These are phyloP conservation scores for Pammene fasciana DNA, from an alignment of 2,888 invertebrate species.

Conservation along the genomic window DNA sequence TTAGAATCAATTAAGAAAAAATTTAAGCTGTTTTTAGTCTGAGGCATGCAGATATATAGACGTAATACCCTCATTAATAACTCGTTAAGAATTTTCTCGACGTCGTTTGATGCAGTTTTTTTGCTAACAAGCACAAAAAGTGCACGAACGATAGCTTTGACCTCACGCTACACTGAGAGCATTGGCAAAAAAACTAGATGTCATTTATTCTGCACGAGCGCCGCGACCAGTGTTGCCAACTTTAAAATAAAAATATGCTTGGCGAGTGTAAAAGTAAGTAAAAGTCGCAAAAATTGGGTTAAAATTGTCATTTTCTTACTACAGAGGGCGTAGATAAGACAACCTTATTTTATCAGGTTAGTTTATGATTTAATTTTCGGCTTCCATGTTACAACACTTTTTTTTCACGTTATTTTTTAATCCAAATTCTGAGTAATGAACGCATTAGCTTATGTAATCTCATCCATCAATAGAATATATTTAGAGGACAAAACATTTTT, in stretches of 20 bases:
- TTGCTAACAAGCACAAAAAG: conserved; percentile 43
- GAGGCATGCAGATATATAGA: conserved; percentile 49
- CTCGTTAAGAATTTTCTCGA: conserved; percentile 64
- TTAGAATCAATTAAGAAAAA: conserved; percentile 63
- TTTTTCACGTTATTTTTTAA: no score
- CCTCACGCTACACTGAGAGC: conserved; percentile 30
- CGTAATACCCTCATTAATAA: conserved; percentile 63
- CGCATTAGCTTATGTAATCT: no score
- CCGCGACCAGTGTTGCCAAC: conserved; percentile 6
- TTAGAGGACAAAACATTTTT: no score
- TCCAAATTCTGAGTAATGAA: no score
- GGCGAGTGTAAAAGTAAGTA: neutral
- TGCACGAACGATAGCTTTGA: conserved; percentile 44
- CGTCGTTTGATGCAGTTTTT: conserved; percentile 44
- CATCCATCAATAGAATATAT: no score
- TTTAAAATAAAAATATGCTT: neutral
- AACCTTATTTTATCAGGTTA: no score
- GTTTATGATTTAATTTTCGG: no score
- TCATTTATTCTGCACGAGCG: conserved; percentile 35
- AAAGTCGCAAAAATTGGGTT: neutral
- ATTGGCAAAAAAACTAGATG: conserved; percentile 38
- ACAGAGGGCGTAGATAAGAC: no score
- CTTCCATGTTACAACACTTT: no score
- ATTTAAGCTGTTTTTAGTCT: conserved; percentile 48
- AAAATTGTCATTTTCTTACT: neutral